These are phyloP conservation scores for Monoplex corrugatus DNA, from an alignment of 2,888 invertebrate species.

Conservation along the genomic window DNA sequence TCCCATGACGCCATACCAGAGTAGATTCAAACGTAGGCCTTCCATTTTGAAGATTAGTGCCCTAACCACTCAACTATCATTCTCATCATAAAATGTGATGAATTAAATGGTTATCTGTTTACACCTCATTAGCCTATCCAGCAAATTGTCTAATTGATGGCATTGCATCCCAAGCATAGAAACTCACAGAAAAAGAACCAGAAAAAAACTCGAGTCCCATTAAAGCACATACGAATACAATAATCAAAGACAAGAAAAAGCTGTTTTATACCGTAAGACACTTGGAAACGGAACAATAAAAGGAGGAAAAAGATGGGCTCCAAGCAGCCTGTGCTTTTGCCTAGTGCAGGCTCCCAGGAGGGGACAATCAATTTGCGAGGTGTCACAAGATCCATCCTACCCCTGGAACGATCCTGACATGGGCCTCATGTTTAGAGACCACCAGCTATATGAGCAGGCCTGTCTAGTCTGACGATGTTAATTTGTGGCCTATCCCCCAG, in stretches of 20 bases:
- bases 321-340: neutral
- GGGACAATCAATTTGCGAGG: slow-evolving; percentile 43
- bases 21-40: no score
- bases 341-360: slow-evolving; percentile 18
- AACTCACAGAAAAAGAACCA: neutral
- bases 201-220: neutral
- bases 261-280: neutral
- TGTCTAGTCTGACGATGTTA: slow-evolving; percentile 46
- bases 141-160: no score
- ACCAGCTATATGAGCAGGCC: neutral
- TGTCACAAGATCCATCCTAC: slow-evolving; percentile 43
- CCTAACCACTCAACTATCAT: no score
- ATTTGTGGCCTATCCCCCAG: slow-evolving; percentile 42
- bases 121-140: no score
- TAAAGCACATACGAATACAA: neutral
- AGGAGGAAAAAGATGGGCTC: slow-evolving; percentile 41
- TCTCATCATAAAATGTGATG: no score
- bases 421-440: slow-evolving; percentile 34
- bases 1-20: no score
- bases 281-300: slow-evolving; percentile 39
- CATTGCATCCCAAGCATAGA: no score
- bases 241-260: neutral
- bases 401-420: slow-evolving; percentile 41
- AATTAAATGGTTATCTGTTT: no score
- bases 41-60: no score